Percentiles rank a stretch among this genome's conserved stretches.
Conservation (phyloP, 2,113 vertebrate genomes). For the Daphoenositta chrysoptera region DNA sequence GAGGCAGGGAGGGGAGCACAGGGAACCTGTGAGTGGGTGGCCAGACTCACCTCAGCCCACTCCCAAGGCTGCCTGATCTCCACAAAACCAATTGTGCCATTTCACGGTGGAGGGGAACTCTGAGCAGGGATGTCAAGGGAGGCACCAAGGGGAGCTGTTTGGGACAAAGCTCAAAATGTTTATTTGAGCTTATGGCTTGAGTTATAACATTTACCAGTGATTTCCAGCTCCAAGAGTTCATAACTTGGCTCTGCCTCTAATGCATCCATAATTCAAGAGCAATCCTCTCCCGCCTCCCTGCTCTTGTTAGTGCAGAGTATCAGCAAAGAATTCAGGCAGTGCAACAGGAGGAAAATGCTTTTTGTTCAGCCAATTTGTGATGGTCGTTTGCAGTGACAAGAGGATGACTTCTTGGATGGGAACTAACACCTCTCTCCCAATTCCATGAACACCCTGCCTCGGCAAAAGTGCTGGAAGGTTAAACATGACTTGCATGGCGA, state of each 20-base stretch:
- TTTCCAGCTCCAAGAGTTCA: not conserved
- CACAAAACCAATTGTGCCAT: not conserved
- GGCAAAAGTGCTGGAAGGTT: not conserved
- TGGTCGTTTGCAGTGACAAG: not conserved
- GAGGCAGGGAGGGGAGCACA: not conserved
- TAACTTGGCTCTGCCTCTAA: not conserved
- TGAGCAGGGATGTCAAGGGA: not conserved
- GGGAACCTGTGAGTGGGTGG: not conserved
- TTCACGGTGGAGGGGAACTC: not conserved
- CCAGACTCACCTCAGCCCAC: not conserved
- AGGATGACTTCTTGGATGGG: not conserved
- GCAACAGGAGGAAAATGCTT: not conserved
- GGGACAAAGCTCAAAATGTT: not conserved
- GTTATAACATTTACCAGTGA: not conserved
- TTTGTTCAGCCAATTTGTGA: conserved; percentile 13
- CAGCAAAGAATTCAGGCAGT: not conserved
- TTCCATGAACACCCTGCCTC: not conserved
- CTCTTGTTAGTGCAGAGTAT: not conserved
- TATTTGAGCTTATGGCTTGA: not conserved
- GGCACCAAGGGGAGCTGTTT: not conserved
- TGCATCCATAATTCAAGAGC: not conserved
- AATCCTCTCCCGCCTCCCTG: not conserved
- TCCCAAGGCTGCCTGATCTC: not conserved
- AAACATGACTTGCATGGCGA: not conserved
- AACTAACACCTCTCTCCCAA: not conserved